phyloP scores from a whole-genome alignment of 2,113 vertebrate genomes.

The Mustelus asterias region DNA sequence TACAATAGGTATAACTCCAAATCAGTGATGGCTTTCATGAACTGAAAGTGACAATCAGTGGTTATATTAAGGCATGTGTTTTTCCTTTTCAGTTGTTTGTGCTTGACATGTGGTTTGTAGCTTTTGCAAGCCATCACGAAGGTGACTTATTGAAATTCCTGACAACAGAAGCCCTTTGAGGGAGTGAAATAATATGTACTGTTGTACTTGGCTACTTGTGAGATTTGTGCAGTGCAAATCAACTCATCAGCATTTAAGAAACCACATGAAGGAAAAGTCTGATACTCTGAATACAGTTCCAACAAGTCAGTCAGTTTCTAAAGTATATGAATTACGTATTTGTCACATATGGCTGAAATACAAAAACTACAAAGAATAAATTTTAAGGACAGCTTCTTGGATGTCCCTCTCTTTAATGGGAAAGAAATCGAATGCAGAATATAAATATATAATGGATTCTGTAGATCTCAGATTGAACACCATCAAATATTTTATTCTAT shows the following conservation, averaged over 20 bases:
- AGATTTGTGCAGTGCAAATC: constrained; percentile 27
- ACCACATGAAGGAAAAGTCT: background rate
- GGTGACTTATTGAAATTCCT: constrained; percentile 34
- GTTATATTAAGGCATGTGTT: background rate
- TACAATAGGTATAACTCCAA: background rate
- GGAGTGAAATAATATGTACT: constrained; percentile 9
- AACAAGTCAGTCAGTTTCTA: background rate
- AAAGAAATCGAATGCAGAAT: background rate
- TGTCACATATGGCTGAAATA: background rate
- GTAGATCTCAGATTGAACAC: background rate
- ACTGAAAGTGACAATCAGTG: background rate
- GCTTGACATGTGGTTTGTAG: background rate
- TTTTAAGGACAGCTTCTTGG: background rate
- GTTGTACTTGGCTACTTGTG: constrained; percentile 22
- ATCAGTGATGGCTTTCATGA: background rate
- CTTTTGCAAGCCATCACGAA: constrained; percentile 7
- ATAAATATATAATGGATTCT: background rate
- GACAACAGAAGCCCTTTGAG: background rate
- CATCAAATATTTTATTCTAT: background rate
- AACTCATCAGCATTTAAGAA: background rate
- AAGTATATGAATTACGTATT: background rate
- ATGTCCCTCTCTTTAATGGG: background rate
- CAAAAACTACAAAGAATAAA: background rate
- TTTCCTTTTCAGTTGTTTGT: background rate
- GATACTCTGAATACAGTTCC: background rate